Percentiles rank a stretch among this genome's conserved stretches.
Conservation (phyloP, 2,888 invertebrate genomes). For the Noctua pronuba region DNA sequence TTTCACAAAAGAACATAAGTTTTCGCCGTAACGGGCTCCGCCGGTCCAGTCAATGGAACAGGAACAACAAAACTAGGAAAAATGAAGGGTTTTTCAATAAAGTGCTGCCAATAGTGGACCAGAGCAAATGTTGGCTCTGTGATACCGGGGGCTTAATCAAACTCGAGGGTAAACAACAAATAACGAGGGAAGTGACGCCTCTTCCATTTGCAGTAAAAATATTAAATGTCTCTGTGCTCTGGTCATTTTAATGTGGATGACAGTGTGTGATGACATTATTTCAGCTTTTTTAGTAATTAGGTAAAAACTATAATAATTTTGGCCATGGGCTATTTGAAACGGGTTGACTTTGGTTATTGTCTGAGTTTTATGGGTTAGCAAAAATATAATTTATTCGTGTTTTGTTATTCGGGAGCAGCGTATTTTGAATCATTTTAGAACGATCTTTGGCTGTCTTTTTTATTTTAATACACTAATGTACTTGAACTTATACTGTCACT, state of each 20-base stretch:
- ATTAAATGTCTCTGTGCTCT: not conserved
- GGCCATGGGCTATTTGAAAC: not conserved
- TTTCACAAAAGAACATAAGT: slow-evolving; percentile 21
- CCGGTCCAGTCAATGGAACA: slow-evolving; percentile 8
- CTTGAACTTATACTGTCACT: too few species aligned
- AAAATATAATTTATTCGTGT: too few species aligned
- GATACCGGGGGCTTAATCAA: slow-evolving; percentile 64
- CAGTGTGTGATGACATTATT: not conserved
- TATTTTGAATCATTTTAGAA: not conserved
- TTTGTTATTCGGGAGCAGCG: too few species aligned
- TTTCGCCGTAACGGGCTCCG: not conserved
- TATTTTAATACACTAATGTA: not conserved
- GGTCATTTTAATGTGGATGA: not conserved
- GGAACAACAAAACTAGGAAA: slow-evolving; percentile 25
- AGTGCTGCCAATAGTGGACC: slow-evolving; percentile 48
- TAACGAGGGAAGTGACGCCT: slow-evolving; percentile 50
- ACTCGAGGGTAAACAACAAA: slow-evolving; percentile 64
- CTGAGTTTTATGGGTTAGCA: not conserved
- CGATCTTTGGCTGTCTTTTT: not conserved
- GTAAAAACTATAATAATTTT: not conserved
- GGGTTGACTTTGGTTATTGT: not conserved
- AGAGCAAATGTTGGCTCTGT: slow-evolving; percentile 57
- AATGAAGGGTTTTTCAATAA: slow-evolving; percentile 49
- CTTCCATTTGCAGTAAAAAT: slow-evolving; percentile 27
- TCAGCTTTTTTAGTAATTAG: not conserved